These are phyloP conservation scores for Mya arenaria DNA, from an alignment of 1,140 invertebrate genomes.

Conservation along the genomic window DNA sequence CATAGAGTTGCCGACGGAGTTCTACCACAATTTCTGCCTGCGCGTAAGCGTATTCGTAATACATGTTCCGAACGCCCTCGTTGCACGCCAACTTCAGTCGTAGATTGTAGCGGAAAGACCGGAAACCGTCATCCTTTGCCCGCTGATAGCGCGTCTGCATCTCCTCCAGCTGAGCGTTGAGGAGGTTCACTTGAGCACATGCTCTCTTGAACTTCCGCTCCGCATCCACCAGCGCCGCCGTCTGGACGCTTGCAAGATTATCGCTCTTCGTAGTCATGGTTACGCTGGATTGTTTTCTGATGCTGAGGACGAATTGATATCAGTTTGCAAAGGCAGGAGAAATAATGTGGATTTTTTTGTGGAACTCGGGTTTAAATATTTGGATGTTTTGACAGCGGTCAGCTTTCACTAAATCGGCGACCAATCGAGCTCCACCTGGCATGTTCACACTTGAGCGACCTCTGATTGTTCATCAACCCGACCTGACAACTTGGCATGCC, in stretches of 20 bases:
- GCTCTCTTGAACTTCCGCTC: conserved; percentile 32
- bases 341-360: no score
- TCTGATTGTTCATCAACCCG: no score
- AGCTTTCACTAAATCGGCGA: no score
- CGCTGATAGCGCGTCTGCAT: conserved; percentile 30
- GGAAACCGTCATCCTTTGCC: conserved; percentile 23
- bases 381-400: no score
- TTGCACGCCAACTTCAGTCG: conserved; percentile 41
- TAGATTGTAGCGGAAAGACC: conserved; percentile 51
- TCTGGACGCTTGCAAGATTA: not conserved
- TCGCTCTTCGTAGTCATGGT: no score
- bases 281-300: no score
- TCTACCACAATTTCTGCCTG: conserved; percentile 43
- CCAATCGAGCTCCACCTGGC: no score
- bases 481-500: no score
- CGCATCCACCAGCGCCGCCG: conserved; percentile 6
- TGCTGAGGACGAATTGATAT: no score
- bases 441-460: no score
- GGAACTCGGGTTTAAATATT: no score
- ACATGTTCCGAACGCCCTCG: conserved; percentile 49
- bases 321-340: no score
- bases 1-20: conserved; percentile 18
- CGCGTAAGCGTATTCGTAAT: conserved; percentile 50
- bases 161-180: conserved; percentile 36
- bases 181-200: not conserved